Evolutionary conservation across 2,113 vertebrate species (phyloP), one percentile per base, ranked within the genome.

Genomic region (Saccopteryx bilineata): DNA sequence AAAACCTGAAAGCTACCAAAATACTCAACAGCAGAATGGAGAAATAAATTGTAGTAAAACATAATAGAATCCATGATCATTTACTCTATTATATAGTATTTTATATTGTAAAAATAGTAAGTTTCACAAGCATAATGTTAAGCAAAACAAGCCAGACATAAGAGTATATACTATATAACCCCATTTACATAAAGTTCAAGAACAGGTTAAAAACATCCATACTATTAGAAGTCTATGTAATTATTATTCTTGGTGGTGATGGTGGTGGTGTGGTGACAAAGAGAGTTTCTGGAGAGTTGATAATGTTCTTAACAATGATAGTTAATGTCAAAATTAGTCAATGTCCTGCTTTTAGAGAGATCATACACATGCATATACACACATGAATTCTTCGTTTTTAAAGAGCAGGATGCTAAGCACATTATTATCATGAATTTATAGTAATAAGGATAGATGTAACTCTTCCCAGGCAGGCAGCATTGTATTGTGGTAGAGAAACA

Each of bases 91-190:
- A 5, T 61, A 52, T 7, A 56, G 48, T 52, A 71, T n/a, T 75
- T 71, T 61, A 81, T 28, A 81, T 28, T 76, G 17, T 78, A 23
- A 90, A 95, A 93, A 90, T 21, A 58, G 92, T 68, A 50, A 26
- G 50, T 68, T 17, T 68, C n/a, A 80, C 21, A 56, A 69, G 21
- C 11, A 69, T 72, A 78, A 75, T 33, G 23, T 48, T 71, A 65
- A 94, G 50, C 56, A 76, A 71, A 91, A 76, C 24, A 89, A 92
- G 50, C 18, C 54, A 86, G n/a, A 88, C 5, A 76, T 17, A 69
- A 60, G n/a, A 75, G 12, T 46, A 65, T 8, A 58, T 26, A 10
- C 28, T 65, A 8, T 14, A 4, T 66, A 91, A 81, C 56, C 52
- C 1, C n/a, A 65, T 19, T 48, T 89, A 46, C 46, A 26, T 78